These are phyloP conservation scores for Megaceryle maxima DNA, from an alignment of 2,113 vertebrate species.

Conservation along the genomic window DNA sequence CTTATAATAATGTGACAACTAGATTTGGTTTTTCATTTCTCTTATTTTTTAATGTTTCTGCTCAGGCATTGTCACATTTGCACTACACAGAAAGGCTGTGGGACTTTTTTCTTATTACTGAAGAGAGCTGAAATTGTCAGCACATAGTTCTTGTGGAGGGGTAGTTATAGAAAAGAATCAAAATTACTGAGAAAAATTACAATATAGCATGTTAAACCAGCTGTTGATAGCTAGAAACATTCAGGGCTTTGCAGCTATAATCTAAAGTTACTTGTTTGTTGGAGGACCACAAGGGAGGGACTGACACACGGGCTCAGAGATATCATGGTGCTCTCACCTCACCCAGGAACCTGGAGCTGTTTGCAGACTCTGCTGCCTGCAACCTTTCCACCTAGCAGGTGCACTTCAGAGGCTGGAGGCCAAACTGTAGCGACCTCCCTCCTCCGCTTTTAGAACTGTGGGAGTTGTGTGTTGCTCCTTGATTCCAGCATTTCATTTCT, in stretches of 20 bases:
- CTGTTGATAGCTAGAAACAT: neutral
- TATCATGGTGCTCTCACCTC: fast-evolving
- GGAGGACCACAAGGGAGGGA: neutral
- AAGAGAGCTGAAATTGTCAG: neutral
- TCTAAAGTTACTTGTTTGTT: neutral
- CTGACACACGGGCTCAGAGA: neutral
- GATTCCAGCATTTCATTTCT: neutral
- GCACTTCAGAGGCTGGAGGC: neutral
- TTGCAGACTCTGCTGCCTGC: neutral
- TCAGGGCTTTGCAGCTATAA: neutral
- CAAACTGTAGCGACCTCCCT: neutral
- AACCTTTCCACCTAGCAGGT: neutral
- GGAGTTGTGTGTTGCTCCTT: neutral
- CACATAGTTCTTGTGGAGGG: neutral
- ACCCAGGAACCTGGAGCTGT: neutral
- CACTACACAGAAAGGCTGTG: neutral
- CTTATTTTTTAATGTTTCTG: neutral
- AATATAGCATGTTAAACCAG: neutral
- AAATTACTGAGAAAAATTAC: neutral
- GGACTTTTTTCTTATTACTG: neutral
- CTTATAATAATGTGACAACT: neutral
- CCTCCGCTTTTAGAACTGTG: neutral
- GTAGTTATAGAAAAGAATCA: neutral
- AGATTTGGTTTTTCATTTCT: neutral
- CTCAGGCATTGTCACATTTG: neutral